phyloP scores from a whole-genome alignment of 2,888 invertebrate genomes.

The Clistopyga incitator region DNA sequence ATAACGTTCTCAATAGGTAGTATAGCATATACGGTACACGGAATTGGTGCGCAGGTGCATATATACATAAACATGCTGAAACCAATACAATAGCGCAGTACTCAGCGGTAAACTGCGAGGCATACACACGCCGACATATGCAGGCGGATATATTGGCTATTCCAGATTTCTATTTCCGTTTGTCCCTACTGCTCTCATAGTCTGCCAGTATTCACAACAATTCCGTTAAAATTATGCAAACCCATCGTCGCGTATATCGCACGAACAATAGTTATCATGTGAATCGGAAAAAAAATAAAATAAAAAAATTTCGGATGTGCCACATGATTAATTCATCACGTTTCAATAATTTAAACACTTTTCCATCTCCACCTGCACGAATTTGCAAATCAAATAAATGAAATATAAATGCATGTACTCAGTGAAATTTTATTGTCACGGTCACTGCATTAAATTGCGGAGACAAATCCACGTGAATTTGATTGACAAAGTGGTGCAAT shows the following conservation, averaged over 20 bases:
- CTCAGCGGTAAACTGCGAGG: background rate
- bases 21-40: constrained; percentile 6
- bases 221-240: constrained; percentile 63
- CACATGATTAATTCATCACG: constrained; percentile 52
- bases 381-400: background rate
- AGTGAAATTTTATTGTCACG: constrained; percentile 1
- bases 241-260: constrained; percentile 19
- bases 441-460: constrained; percentile 25
- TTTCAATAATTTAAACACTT: constrained; percentile 32
- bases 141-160: constrained; percentile 61
- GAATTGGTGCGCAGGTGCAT: constrained; percentile 52
- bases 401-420: constrained; percentile 11
- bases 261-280: constrained; percentile 39
- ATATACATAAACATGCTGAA: constrained; percentile 46
- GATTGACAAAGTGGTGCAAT: constrained; percentile 13
- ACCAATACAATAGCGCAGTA: constrained; percentile 5
- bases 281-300: constrained; percentile 51
- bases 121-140: constrained; percentile 5
- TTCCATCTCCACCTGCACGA: background rate
- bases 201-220: constrained; percentile 48
- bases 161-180: constrained; percentile 63
- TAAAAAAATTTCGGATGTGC: constrained; percentile 17
- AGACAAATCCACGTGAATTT: background rate
- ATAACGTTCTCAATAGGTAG: constrained; percentile 66
- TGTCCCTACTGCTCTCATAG: constrained; percentile 33